phyloP scores from a whole-genome alignment of 1,140 invertebrate genomes.

The Nixonia krombeini region DNA sequence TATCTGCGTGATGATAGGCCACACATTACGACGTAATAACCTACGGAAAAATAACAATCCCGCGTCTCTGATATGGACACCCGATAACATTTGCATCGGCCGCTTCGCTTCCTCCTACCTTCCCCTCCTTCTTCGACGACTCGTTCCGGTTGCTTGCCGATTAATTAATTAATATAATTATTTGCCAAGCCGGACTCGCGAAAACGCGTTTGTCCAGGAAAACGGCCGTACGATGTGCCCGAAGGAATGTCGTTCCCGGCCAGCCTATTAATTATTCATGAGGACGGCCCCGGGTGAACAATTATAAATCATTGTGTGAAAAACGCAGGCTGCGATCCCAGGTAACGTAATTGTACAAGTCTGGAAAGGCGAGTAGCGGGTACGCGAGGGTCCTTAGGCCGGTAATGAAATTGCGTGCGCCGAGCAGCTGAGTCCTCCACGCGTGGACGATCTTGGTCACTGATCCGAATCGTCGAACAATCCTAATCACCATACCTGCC shows the following conservation, averaged over 20 bases:
- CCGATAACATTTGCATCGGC: too few relatives aligned
- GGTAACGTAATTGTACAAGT: constrained; percentile 49
- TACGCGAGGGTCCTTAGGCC: constrained; percentile 46
- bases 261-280: constrained; percentile 38
- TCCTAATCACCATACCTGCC: constrained; percentile 60
- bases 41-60: constrained; percentile 45
- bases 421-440: constrained; percentile 59
- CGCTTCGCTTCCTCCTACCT: too few relatives aligned
- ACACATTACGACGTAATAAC: constrained; percentile 37
- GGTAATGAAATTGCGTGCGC: constrained; percentile 60
- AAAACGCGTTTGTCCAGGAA: too few relatives aligned
- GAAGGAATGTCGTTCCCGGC: too few relatives aligned
- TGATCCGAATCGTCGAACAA: constrained; percentile 62
- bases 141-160: background rate
- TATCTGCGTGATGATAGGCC: constrained; percentile 39
- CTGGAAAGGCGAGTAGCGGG: constrained; percentile 35
- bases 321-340: constrained; percentile 29
- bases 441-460: constrained; percentile 60
- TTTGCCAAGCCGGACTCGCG: too few relatives aligned
- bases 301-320: constrained; percentile 35
- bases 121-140: constrained; percentile 7
- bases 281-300: constrained; percentile 13
- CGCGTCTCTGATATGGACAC: constrained; percentile 31
- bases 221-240: too few relatives aligned
- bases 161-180: too few relatives aligned